Evolutionary conservation across 2,113 vertebrate species (phyloP).

Genomic region (Mellivora capensis): DNA sequence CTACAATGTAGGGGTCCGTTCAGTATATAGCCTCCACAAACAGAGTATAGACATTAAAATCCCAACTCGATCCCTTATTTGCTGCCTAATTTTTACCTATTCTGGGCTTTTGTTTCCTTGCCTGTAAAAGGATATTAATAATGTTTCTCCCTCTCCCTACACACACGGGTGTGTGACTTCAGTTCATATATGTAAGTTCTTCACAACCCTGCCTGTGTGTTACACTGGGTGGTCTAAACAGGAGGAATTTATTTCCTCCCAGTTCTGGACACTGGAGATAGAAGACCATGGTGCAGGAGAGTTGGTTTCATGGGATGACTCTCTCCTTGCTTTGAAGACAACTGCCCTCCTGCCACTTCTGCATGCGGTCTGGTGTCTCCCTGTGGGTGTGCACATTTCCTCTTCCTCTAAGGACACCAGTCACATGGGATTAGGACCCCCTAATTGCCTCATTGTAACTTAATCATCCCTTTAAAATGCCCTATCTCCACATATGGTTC

Average conservation of each 20-base stretch:
- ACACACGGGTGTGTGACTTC: background rate
- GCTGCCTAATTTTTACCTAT: background rate
- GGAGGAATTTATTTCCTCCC: background rate
- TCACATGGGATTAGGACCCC: background rate
- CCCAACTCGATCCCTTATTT: background rate
- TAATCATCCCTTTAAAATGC: background rate
- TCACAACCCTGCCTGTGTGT: background rate
- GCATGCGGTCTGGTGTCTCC: background rate
- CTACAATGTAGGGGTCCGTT: background rate
- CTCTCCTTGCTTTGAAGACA: background rate
- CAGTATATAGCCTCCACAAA: background rate
- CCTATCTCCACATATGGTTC: background rate
- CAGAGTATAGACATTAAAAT: background rate
- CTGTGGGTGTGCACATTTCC: background rate
- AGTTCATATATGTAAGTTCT: background rate
- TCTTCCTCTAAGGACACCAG: background rate
- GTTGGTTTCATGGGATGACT: background rate
- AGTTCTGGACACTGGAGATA: background rate
- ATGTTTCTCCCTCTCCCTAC: background rate
- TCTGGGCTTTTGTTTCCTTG: background rate
- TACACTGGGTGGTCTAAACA: background rate
- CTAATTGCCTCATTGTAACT: background rate
- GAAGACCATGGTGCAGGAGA: background rate
- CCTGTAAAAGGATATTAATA: background rate
- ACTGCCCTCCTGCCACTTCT: rapidly evolving